These are phyloP conservation scores for Gambelia wislizenii DNA, from an alignment of 2,797 vertebrate genomes.

Conservation along the genomic window DNA sequence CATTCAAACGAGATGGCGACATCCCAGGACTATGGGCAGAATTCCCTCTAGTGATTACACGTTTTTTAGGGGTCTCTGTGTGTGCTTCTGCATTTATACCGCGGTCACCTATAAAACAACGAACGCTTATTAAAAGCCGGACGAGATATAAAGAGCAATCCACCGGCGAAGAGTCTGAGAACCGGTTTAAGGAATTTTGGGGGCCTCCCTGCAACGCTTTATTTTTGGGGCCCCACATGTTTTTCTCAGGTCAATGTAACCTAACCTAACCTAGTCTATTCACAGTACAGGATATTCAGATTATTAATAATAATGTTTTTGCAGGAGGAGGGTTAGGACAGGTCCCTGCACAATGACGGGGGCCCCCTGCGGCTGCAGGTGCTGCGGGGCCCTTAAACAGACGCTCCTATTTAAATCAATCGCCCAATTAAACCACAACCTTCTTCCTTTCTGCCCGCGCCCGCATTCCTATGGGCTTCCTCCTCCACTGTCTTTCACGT, in stretches of 20 bases:
- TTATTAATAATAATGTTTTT: too few relatives aligned
- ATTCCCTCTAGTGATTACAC: background rate
- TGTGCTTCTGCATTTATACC: background rate
- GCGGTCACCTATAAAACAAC: background rate
- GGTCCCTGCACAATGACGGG: too few relatives aligned
- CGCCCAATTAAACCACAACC: background rate
- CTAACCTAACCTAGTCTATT: too few relatives aligned
- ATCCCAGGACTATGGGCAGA: background rate
- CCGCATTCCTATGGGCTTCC: constrained; percentile 52
- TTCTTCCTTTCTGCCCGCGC: background rate
- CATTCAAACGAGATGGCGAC: background rate
- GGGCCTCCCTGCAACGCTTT: too few relatives aligned
- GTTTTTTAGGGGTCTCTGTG: background rate
- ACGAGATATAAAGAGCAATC: background rate
- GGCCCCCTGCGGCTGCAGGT: too few relatives aligned
- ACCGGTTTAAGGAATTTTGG: too few relatives aligned
- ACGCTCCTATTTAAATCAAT: background rate
- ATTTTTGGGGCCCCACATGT: too few relatives aligned
- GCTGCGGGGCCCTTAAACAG: too few relatives aligned
- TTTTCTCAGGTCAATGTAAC: too few relatives aligned
- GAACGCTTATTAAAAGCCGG: background rate
- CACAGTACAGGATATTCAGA: too few relatives aligned
- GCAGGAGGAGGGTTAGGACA: too few relatives aligned
- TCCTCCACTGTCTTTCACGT: constrained; percentile 49
- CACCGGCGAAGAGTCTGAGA: too few relatives aligned